Percentiles rank a stretch among this genome's conserved stretches.
phyloP scores from a whole-genome alignment of 1,140 invertebrate species.

The Sycobia sp. region DNA sequence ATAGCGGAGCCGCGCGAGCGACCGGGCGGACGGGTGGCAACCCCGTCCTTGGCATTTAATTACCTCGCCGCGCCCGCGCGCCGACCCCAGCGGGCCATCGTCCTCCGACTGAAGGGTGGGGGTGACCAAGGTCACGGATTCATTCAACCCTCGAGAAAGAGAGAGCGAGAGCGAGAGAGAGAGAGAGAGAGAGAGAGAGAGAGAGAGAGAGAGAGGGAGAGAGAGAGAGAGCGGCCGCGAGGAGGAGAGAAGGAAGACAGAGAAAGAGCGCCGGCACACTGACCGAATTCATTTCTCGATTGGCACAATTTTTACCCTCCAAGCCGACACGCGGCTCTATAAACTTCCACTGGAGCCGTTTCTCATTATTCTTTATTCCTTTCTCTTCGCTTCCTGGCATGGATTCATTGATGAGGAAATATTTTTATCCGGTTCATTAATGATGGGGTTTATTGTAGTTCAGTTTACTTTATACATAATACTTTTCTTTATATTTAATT shows the following conservation, averaged over 20 bases:
- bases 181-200: too few relatives aligned
- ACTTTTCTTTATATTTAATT: too few relatives aligned
- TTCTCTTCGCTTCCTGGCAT: background rate
- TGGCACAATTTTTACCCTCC: conserved; percentile 22
- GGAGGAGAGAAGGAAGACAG: conserved; percentile 38
- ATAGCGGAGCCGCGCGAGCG: too few relatives aligned
- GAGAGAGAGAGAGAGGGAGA: conserved; percentile 37
- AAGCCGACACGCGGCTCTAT: background rate
- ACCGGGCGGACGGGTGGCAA: conserved; percentile 44
- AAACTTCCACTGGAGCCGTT: too few relatives aligned
- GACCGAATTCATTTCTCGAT: conserved; percentile 55
- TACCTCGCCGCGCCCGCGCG: conserved; percentile 56
- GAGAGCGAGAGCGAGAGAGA: conserved; percentile 22
- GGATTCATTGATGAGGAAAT: too few relatives aligned
- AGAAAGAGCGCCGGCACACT: conserved; percentile 49
- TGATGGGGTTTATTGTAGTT: too few relatives aligned
- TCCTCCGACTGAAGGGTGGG: too few relatives aligned
- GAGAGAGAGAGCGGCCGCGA: conserved; percentile 33
- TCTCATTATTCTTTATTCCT: conserved; percentile 22
- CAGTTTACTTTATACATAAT: too few relatives aligned
- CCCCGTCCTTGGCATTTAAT: conserved; percentile 60
- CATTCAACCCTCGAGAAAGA: conserved; percentile 53
- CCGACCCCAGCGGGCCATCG: conserved; percentile 53
- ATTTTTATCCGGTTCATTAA: too few relatives aligned
- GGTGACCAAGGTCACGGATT: conserved; percentile 59